A percentile compares a stretch with the other conserved stretches of the same genome.
Conservation (phyloP, 92 coral and sea anemone genomes). For the Parazoanthus swiftii region DNA sequence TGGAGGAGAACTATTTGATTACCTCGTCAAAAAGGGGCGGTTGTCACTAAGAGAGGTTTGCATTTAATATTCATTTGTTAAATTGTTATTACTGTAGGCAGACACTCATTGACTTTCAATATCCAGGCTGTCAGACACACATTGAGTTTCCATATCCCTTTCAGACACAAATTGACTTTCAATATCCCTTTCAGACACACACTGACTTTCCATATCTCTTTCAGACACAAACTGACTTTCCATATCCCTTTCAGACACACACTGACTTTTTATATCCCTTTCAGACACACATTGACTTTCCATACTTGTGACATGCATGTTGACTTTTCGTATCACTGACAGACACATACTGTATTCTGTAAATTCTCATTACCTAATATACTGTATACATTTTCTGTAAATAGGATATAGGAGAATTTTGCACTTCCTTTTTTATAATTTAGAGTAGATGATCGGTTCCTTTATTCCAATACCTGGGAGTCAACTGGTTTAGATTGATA, state of each 20-base stretch:
- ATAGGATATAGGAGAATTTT: no score
- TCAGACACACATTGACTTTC: not conserved
- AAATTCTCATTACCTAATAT: no score
- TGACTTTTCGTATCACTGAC: not conserved
- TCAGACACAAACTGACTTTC: not conserved
- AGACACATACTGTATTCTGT: not conserved
- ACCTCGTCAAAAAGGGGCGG: constrained; percentile 86
- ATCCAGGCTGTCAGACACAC: no score
- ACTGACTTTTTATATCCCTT: not conserved
- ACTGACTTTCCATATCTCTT: not conserved
- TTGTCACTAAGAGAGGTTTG: constrained; percentile 84
- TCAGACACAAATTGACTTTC: not conserved
- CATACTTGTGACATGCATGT: not conserved
- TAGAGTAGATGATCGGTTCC: no score
- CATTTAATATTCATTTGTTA: not conserved
- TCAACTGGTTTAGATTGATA: no score
- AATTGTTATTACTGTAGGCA: not conserved
- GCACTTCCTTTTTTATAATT: no score
- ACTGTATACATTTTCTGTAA: no score
- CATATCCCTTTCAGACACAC: not conserved
- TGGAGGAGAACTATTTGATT: constrained; percentile 97
- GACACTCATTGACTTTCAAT: no score
- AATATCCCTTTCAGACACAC: not conserved
- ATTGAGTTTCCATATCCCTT: not conserved
- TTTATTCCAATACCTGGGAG: no score